These are phyloP conservation scores for Ginglymostoma cirratum DNA, from an alignment of 2,113 vertebrate species.

Conservation along the genomic window DNA sequence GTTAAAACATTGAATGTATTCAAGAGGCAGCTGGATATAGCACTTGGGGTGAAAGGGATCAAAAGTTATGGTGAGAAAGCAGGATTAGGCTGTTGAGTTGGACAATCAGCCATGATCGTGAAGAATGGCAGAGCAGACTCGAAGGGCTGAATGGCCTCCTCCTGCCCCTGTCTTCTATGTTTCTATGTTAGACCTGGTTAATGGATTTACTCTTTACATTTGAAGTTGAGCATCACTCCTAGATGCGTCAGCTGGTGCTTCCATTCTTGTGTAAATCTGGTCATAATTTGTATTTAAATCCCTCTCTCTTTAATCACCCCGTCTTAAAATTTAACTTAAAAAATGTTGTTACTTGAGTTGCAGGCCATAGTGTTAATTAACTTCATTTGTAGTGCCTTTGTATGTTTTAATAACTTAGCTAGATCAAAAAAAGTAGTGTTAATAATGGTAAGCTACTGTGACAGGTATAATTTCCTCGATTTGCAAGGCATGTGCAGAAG, in stretches of 20 bases:
- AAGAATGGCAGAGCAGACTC: too few relatives aligned
- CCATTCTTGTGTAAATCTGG: neutral
- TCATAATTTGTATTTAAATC: conserved; percentile 4
- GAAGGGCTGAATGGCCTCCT: too few relatives aligned
- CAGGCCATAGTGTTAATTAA: conserved; percentile 12
- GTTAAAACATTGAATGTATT: too few relatives aligned
- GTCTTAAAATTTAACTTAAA: neutral
- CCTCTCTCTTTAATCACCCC: neutral
- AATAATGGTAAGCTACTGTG: conserved; percentile 13
- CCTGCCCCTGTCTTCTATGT: too few relatives aligned
- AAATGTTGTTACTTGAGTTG: neutral
- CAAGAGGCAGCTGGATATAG: too few relatives aligned
- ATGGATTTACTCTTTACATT: neutral
- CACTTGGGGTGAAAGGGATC: too few relatives aligned
- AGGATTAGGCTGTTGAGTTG: too few relatives aligned
- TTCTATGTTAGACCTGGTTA: neutral
- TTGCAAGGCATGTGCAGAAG: conserved; percentile 16
- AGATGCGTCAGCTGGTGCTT: neutral
- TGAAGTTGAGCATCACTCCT: neutral
- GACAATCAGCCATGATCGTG: too few relatives aligned
- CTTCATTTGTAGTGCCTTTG: conserved; percentile 18
- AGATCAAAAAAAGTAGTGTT: conserved; percentile 24
- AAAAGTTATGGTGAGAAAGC: too few relatives aligned
- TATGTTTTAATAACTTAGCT: conserved; percentile 14
- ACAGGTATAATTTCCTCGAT: conserved; percentile 22